Evolutionary conservation across 2,797 vertebrate species (phyloP).

Genomic region (Apogon talboti): DNA sequence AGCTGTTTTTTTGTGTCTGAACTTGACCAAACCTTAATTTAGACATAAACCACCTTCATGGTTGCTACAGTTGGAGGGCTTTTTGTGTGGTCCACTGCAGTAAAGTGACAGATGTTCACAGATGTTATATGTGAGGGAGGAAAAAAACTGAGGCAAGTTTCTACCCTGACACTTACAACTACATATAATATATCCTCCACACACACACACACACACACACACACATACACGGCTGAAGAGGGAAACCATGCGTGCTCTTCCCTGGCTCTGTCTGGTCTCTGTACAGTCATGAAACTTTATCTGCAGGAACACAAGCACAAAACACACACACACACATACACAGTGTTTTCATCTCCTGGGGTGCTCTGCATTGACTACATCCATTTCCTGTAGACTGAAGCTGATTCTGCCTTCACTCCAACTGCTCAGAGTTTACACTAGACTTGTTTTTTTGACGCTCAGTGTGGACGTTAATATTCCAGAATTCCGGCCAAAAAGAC

Average conservation of each 20-base stretch:
- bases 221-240: constrained; percentile 3
- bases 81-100: constrained; percentile 45
- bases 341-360: no score
- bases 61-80: no score
- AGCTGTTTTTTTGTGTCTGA: no score
- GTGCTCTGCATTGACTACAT: no score
- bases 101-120: constrained; percentile 32
- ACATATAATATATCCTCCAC: constrained; percentile 9
- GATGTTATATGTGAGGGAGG: constrained; percentile 40
- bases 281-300: constrained; percentile 58
- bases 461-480: no score
- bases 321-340: neutral
- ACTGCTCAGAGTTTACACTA: no score
- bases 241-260: constrained; percentile 27
- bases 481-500: no score
- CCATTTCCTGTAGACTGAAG: no score
- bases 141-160: neutral
- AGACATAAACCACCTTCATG: no score
- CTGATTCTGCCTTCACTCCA: no score
- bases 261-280: constrained; percentile 30
- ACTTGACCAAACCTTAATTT: no score
- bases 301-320: constrained; percentile 31
- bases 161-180: constrained; percentile 21
- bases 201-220: constrained; percentile 13
- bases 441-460: no score